Conservation (phyloP, 2,113 vertebrate genomes). For the Morone saxatilis region DNA sequence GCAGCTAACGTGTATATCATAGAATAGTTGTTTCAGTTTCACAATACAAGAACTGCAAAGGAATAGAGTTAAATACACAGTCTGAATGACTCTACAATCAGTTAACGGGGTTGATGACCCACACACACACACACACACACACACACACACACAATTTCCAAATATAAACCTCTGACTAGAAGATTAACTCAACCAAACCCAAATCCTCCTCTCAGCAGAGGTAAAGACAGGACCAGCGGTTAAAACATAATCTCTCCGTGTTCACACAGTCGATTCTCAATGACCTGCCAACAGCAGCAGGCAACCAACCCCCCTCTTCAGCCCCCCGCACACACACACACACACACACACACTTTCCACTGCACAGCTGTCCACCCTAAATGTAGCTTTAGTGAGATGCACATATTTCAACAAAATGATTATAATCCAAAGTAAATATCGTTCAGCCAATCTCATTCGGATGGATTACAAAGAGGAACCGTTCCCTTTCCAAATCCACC, state of each 20-base stretch:
- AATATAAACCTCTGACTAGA: conserved; percentile 66
- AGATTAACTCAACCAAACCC: conserved; percentile 72
- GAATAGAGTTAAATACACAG: background rate
- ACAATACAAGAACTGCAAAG: background rate
- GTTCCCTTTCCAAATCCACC: conserved; percentile 14
- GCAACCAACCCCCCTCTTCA: conserved; percentile 36
- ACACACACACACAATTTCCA: conserved; percentile 51
- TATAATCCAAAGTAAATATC: conserved; percentile 58
- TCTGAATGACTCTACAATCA: conserved; percentile 36
- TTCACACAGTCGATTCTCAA: conserved; percentile 72
- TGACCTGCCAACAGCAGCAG: conserved; percentile 78
- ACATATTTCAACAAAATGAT: conserved; percentile 45
- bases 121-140: conserved; percentile 20
- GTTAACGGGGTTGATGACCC: conserved; percentile 32
- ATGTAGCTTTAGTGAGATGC: conserved; percentile 28
- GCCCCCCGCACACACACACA: background rate
- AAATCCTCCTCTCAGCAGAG: conserved; percentile 70
- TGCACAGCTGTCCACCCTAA: conserved; percentile 60
- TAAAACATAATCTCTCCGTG: conserved; percentile 78
- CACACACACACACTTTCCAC: conserved; percentile 5
- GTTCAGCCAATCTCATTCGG: conserved; percentile 47
- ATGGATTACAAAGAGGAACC: conserved; percentile 53
- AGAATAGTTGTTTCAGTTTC: background rate
- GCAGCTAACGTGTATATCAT: background rate
- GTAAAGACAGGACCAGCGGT: conserved; percentile 62